A percentile compares a stretch with the other conserved stretches of the same genome.
Evolutionary conservation across 2,888 invertebrate species (phyloP).

Genomic region (Beris morrisii): DNA sequence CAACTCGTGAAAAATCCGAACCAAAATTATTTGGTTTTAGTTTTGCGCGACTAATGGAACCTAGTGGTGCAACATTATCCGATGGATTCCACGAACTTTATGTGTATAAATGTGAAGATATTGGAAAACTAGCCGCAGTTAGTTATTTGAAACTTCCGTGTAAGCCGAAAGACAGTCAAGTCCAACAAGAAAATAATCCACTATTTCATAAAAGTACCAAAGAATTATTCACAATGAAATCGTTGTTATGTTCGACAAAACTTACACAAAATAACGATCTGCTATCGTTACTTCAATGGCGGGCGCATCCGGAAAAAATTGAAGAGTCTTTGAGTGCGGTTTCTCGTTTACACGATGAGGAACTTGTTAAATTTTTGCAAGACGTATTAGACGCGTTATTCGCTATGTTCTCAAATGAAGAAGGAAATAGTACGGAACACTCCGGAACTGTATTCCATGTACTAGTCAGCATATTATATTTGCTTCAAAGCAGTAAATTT

Average conservation of each 20-base stretch:
- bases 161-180: slow-evolving; percentile 64
- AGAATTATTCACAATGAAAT: slow-evolving; percentile 80
- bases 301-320: slow-evolving; percentile 82
- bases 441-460: slow-evolving; percentile 92
- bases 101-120: slow-evolving; percentile 91
- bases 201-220: slow-evolving; percentile 78
- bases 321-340: slow-evolving; percentile 83
- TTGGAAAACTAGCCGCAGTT: slow-evolving; percentile 59
- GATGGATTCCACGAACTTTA: slow-evolving; percentile 88
- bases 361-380: slow-evolving; percentile 91
- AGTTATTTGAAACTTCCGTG: slow-evolving; percentile 68
- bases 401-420: slow-evolving; percentile 90
- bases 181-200: slow-evolving; percentile 56
- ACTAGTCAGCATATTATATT: slow-evolving; percentile 86
- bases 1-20: slow-evolving; percentile 87
- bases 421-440: slow-evolving; percentile 85
- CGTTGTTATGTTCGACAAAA: slow-evolving; percentile 92
- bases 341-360: slow-evolving; percentile 81
- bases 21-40: slow-evolving; percentile 90
- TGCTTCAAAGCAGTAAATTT: slow-evolving; percentile 87
- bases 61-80: slow-evolving; percentile 84
- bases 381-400: slow-evolving; percentile 93
- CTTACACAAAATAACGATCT: slow-evolving; percentile 93
- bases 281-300: slow-evolving; percentile 87
- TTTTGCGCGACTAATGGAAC: slow-evolving; percentile 87